A percentile compares a stretch with the other conserved stretches of the same genome.
Conservation (phyloP, 2,797 vertebrate species). For the Chelon labrosus region DNA sequence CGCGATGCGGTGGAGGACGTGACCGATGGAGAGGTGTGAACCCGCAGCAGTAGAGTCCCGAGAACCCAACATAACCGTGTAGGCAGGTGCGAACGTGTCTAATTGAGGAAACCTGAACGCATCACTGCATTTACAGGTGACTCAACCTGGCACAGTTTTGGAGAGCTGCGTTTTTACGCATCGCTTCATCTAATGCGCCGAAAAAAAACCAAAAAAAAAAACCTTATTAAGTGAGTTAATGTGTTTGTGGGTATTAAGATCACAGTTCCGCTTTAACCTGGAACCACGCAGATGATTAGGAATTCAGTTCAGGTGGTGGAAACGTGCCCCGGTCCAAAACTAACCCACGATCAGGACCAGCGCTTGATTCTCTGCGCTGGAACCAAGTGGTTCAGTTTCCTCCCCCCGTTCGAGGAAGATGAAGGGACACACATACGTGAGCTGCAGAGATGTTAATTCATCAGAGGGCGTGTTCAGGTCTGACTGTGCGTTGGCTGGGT, state of each 20-base stretch:
- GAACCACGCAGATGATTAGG: fast-evolving
- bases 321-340: background rate
- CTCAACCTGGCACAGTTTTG: background rate
- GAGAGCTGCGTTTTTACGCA: constrained; percentile 35
- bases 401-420: background rate
- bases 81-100: background rate
- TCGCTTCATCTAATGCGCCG: background rate
- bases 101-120: background rate
- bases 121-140: background rate
- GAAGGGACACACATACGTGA: background rate
- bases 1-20: background rate
- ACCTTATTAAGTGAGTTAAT: background rate
- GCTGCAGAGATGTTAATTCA: background rate
- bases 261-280: fast-evolving
- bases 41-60: background rate
- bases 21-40: background rate
- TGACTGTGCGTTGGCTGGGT: background rate
- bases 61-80: background rate
- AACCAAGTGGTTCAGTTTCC: background rate
- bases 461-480: constrained; percentile 2
- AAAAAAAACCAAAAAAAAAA: background rate
- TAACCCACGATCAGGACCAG: no score
- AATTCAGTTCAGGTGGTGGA: fast-evolving
- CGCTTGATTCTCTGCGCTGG: background rate
- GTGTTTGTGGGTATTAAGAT: background rate